phyloP scores from a whole-genome alignment of 2,797 vertebrate species.

The Alectoris magna region DNA sequence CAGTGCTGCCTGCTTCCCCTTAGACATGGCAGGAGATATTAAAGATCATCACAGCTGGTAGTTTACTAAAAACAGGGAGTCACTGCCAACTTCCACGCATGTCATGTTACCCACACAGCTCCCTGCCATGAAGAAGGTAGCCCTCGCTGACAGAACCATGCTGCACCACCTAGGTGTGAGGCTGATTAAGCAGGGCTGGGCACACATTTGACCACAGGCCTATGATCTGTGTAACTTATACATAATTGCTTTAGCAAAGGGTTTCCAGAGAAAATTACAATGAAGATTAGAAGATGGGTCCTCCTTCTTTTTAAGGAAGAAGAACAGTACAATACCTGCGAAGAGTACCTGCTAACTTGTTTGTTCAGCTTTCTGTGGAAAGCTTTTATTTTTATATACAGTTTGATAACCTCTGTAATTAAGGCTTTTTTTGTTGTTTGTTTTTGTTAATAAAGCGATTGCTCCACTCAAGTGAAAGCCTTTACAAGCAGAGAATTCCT shows the following conservation, averaged over 20 bases:
- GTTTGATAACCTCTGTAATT: neutral
- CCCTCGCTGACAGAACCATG: neutral
- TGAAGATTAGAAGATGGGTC: neutral
- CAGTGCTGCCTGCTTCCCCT: neutral
- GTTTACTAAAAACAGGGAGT: neutral
- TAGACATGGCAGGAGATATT: fast-evolving
- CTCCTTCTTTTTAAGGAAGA: neutral
- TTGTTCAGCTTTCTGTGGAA: neutral
- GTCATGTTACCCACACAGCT: neutral
- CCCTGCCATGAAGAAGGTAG: neutral
- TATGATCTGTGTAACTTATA: neutral
- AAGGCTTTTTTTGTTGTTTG: neutral
- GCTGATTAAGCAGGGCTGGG: fast-evolving
- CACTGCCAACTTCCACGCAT: neutral
- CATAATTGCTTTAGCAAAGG: neutral
- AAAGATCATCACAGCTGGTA: fast-evolving
- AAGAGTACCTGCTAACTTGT: neutral
- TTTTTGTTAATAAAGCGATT: neutral
- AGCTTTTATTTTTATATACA: neutral
- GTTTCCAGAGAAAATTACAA: neutral
- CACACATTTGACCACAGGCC: neutral
- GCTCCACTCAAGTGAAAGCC: neutral
- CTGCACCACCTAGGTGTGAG: neutral
- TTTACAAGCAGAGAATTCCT: neutral
- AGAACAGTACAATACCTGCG: neutral